Evolutionary conservation across 1,140 invertebrate genomes (phyloP), one percentile per base, ranked within the genome.

Genomic region (Drosophila tsacasi): DNA sequence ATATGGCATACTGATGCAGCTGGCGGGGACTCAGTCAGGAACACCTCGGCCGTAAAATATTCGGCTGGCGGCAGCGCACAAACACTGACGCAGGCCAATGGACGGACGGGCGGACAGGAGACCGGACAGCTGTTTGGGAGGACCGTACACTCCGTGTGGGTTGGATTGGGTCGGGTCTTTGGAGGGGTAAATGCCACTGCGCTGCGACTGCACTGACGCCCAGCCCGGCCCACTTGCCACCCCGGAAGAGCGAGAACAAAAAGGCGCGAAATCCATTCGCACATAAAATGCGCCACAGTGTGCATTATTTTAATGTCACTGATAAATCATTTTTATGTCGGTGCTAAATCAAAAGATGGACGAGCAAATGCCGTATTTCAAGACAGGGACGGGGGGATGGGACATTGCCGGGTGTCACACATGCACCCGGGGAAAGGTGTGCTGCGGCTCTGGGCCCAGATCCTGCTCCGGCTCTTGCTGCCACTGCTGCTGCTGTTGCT

Each of bases 241-340:
- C 50, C 62, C 39, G 21, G n/a, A 42, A 52, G 47, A 66, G 75
- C 54, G 77, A 79, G 79, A 84, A 89, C 84, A 89, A 89, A 89
- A 89, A 89, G 87, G 86, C 87, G 90, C 90, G 90, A 92, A 92
- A 92, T 87, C 91, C 86, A 92, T 92, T 92, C 91, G 91, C 83
- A 92, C 91, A 92, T 92, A 92, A 92, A 92, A 92, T 92, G 91
- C 81, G 91, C 91, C 91, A 91, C 86, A 92, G 91, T 92, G 89
- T 92, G 91, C 86, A 92, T 92, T 92, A 92, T 92, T 92, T 92
- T 92, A 92, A 92, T 92, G 91, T 92, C 91, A 92, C 91, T 92
- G 91, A 92, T 92, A 92, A 92, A 92, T 92, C 91, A 92, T 92
- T 92, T 92, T 92, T 92, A 92, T 92, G 91, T 92, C 87, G 86